phyloP scores from a whole-genome alignment of 1,140 invertebrate species.

The Dendroctonus ponderosae region DNA sequence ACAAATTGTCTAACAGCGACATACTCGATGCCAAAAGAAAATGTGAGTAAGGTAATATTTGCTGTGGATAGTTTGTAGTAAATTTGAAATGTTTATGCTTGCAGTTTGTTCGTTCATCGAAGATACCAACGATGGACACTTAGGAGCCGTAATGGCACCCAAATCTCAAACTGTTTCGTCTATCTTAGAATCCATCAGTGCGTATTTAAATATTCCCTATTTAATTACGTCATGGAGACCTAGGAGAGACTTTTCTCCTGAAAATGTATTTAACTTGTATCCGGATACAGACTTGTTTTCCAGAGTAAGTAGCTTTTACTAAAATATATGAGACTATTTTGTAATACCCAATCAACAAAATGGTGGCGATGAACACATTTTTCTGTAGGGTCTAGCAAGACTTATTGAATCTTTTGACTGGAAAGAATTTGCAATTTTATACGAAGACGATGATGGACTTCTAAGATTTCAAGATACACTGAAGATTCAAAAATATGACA shows the following conservation, averaged over 20 bases:
- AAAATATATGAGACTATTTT: too few species aligned
- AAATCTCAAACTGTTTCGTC: slow-evolving; percentile 59
- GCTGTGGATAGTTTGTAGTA: background rate
- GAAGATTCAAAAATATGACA: slow-evolving; percentile 60
- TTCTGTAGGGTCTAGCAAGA: slow-evolving; percentile 62
- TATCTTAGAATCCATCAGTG: slow-evolving; percentile 68
- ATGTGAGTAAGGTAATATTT: slow-evolving; percentile 13
- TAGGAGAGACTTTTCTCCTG: slow-evolving; percentile 48
- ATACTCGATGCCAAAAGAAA: slow-evolving; percentile 12
- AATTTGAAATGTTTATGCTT: slow-evolving; percentile 45
- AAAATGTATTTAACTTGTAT: slow-evolving; percentile 65
- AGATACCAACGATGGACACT: slow-evolving; percentile 51
- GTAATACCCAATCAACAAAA: too few species aligned
- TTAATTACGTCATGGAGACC: slow-evolving; percentile 66
- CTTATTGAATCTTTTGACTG: slow-evolving; percentile 73
- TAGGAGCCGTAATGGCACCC: slow-evolving; percentile 77
- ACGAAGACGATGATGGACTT: slow-evolving; percentile 75
- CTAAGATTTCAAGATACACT: slow-evolving; percentile 80
- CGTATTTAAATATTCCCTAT: slow-evolving; percentile 69
- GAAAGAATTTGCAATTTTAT: slow-evolving; percentile 76
- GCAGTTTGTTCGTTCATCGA: slow-evolving; percentile 52
- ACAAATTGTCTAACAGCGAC: slow-evolving; percentile 10
- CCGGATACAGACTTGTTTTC: slow-evolving; percentile 70
- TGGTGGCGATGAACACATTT: background rate
- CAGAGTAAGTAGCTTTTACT: slow-evolving; percentile 13